Conservation (phyloP, 2,888 invertebrate genomes). For the Xanthorhoe spadicearia region DNA sequence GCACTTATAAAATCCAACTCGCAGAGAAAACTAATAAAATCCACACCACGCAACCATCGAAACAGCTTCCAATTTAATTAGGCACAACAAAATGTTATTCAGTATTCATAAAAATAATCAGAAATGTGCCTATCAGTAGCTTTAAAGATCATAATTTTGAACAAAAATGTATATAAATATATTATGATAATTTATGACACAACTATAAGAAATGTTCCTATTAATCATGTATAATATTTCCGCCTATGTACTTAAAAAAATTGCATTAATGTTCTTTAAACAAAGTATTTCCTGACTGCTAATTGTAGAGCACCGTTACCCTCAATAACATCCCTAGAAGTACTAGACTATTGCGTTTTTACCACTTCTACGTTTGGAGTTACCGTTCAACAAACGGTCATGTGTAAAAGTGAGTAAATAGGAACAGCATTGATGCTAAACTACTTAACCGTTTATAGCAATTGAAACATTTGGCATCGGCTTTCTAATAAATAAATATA, state of each 20-base stretch:
- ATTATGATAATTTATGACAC: too few relatives aligned
- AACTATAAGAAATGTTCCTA: too few relatives aligned
- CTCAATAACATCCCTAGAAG: constrained; percentile 30
- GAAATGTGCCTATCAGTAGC: too few relatives aligned
- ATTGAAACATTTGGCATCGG: background rate
- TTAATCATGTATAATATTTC: too few relatives aligned
- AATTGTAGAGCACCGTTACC: constrained; percentile 26
- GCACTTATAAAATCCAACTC: background rate
- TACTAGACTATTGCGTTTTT: constrained; percentile 23
- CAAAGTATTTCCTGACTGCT: constrained; percentile 13
- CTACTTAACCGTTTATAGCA: background rate
- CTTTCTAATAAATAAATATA: background rate
- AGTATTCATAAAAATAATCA: too few relatives aligned
- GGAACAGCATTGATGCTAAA: background rate
- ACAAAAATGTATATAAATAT: too few relatives aligned
- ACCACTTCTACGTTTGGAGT: constrained; percentile 25
- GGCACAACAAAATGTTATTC: too few relatives aligned
- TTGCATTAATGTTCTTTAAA: background rate
- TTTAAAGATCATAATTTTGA: too few relatives aligned
- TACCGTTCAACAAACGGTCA: constrained; percentile 28
- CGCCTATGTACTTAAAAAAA: too few relatives aligned
- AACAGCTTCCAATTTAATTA: too few relatives aligned
- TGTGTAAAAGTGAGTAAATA: background rate
- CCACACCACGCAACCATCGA: too few relatives aligned
- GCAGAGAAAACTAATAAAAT: too few relatives aligned